Evolutionary conservation across 2,888 invertebrate species (phyloP), one percentile per base, ranked within the genome.

Genomic region (Zaprionus lineosus): DNA sequence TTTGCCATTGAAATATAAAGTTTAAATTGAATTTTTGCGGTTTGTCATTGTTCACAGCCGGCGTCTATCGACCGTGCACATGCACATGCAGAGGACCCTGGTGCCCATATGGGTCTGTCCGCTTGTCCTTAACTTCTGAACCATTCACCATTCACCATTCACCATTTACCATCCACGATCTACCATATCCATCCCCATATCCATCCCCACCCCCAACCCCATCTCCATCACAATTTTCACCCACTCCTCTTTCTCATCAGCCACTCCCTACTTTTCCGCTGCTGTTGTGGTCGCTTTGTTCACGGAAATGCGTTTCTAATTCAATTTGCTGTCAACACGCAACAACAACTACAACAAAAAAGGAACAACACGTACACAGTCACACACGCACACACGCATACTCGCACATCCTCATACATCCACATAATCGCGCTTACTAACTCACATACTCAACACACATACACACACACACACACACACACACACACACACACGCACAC

Each of bases 1-100:
- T 59, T 76, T 56, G 67, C 65, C 65, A 76, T 47, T 81, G 78
- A 81, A 81, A 74, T 81, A 66, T 66, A 77, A 79, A 79, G 78
- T 79, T 79, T 77, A 79, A 79, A 79, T 79, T 79, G 84, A 81
- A 79, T 79, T 79, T 81, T 67, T 79, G 79, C 75, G 84, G 79
- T 59, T 74, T 84, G 82, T 77, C 82, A 81, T 81, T 82, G 82
- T 59, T 56, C 71, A 47, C 71, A 66, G 77, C 60, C 59, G 55
- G 59, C 57, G 60, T 58, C 64, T 51, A 55, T 62, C 33, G 59
- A 31, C 52, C 48, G 21, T 50, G 14, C 28, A 48, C 39, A 51
- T 44, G 26, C 33, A 18, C 39, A 36, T 41, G 31, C 36, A 39
- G 31, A 29, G 29, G 34, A 28, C 14, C 24, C n/a, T 7, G 28